A percentile compares a stretch with the other conserved stretches of the same genome.
Conservation (phyloP, 2,888 invertebrate genomes). For the Metallyticus violacea region DNA sequence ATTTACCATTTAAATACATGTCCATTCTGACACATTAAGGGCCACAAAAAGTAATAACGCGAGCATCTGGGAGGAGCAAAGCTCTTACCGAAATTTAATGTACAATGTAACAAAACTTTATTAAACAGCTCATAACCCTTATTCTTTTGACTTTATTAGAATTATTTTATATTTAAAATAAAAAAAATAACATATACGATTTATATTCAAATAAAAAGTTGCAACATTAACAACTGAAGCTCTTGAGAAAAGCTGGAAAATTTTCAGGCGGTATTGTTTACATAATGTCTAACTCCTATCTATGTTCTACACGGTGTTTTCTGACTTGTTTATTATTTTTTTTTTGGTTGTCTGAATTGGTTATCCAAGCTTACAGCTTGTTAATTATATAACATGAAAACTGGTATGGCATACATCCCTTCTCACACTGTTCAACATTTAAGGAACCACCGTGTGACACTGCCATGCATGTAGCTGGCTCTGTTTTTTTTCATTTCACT, state of each 20-base stretch:
- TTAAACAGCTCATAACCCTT: neutral
- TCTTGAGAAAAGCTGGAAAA: neutral
- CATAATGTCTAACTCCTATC: neutral
- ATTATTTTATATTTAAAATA: neutral
- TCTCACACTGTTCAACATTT: neutral
- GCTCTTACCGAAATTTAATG: constrained; percentile 4
- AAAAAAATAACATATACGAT: neutral
- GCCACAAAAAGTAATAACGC: neutral
- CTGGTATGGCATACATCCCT: neutral
- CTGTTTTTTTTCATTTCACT: neutral
- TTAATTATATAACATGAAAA: neutral
- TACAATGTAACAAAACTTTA: constrained; percentile 1
- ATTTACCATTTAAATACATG: constrained; percentile 47
- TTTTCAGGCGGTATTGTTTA: neutral
- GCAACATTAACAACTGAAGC: constrained; percentile 7
- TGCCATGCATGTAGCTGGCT: neutral
- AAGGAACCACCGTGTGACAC: neutral
- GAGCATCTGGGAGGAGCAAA: neutral
- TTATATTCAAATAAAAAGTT: constrained; percentile 2
- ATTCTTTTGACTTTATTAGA: neutral
- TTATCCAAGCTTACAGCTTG: neutral
- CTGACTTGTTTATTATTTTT: neutral
- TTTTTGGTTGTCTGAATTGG: neutral
- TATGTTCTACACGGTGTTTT: neutral
- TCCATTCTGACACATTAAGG: constrained; percentile 31